Evolutionary conservation across 2,888 invertebrate species (phyloP), one percentile per base, ranked within the genome.

Genomic region (Dione juno): DNA sequence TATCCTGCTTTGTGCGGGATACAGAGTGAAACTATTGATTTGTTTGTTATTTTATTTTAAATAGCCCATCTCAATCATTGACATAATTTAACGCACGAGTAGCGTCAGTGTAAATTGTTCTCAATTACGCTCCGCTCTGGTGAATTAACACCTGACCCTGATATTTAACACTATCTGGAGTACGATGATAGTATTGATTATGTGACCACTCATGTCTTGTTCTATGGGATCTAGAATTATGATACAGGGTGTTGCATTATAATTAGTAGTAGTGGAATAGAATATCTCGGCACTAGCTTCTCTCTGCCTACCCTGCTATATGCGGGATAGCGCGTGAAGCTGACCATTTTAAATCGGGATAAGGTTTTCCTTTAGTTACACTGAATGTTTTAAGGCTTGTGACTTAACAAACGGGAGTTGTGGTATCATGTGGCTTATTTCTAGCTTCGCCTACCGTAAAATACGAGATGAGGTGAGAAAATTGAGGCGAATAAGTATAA

Each of bases 61-160:
- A 28, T 28, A 28, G 28, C 28, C 28, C 28, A 28, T 28, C 28
- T 19, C 48, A 50, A 0, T 5, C n/a, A 57, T 11, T 45, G 28
- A 54, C 35, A 54, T 64, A 52, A 14, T 64, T 64, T 64, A 40
- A 64, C 64, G 64, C 64, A 37, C 50, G 40, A 64, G 37, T 14
- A 37, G 16, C 64, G 50, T 58, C 61, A 67, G 75, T 75, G 80
- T 75, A 74, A 77, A 80, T 80, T 82, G 81, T 66, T 74, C 78
- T 82, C 78, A 81, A 81, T 81, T 81, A 79, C 70, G 40, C 35
- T 74, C 77, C 75, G 66, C 75, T 79, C 74, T 54, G 45, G 48
- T 77, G 58, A 52, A 72, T 82, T 81, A 76, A 81, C 81, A 79
- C 80, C 76, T 77, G 76, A 81, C 82, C 81, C 71, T 52, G 37